Base-by-base conservation (phyloP, 30 jellyfish, hydroid and myxozoan genomes). In the Turritopsis dohrnii region DNA sequence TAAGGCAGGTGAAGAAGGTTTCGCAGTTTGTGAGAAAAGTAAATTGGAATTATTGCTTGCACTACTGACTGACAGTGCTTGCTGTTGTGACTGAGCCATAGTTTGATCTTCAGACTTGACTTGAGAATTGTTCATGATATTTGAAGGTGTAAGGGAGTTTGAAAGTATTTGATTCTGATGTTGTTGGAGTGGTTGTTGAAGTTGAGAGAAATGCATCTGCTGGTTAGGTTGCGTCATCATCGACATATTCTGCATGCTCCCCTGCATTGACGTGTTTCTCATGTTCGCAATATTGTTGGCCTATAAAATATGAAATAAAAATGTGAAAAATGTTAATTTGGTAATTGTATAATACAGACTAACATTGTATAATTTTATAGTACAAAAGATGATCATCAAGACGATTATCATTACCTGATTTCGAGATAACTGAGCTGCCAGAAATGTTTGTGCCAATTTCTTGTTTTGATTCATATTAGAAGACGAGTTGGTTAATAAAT, bases 101-200 rank as follows among this genome's bases (percentile, higher is more conserved):
- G 69, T 52, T 74, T 24, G 83, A 22, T 31, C 26, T 52, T 87
- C 92, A 18, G 87, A 21, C 31, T 82, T 86, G 19, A 81, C 54
- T 29, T 77, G 85, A 53, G 60, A 41, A 41, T 53, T 80, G 19
- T 81, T 79, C 52, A 83, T 76, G 17, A 77, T 7, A 75, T 66
- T 65, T 17, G 90, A 74, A 74, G 86, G 84, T 8, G 89, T 73
- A 18, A 86, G 54, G 18, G 29, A 29, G 28, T 72, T 83, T 16
- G 74, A 94, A 52, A 54, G 94, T 82, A 41, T 88, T 28, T 86
- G 97, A 22, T 87, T 80, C 30, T 89, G 97, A 23, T 84, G 95
- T 27, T 52, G 74, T 20, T 24, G 74, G 18, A 53, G 88, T 72
- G 88, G 97, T 52, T 83, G 94, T 76, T 74, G 88, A 53, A 88